Conservation (phyloP, 2,113 vertebrate species). For the Oreochromis tanganicae region DNA sequence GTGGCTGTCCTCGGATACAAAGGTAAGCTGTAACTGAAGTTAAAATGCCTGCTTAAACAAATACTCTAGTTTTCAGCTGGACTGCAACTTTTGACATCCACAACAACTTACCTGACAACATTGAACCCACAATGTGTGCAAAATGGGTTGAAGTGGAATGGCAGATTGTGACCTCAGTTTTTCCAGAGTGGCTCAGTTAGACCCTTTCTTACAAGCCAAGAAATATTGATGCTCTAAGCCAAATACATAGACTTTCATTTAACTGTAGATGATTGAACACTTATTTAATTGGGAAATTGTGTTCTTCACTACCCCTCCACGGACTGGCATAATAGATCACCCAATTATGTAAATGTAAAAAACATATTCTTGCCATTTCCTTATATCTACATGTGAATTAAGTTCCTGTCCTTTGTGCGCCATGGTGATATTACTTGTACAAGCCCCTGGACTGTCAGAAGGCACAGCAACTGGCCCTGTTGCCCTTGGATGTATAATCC, state of each 20-base stretch:
- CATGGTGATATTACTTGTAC: background rate
- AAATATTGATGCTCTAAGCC: background rate
- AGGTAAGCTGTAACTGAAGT: slow-evolving; percentile 72
- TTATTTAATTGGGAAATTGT: background rate
- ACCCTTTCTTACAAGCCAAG: background rate
- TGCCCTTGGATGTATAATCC: background rate
- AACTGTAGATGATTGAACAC: background rate
- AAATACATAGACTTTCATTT: background rate
- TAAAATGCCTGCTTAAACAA: background rate
- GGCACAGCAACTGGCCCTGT: background rate
- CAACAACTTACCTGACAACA: background rate
- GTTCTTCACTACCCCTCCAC: background rate
- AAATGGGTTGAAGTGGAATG: background rate
- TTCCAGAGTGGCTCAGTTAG: background rate
- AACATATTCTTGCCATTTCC: background rate
- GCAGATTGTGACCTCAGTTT: background rate
- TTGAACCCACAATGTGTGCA: background rate
- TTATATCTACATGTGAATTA: background rate
- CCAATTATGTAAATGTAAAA: background rate
- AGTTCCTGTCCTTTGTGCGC: background rate
- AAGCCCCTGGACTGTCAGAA: background rate
- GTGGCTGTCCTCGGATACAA: slow-evolving; percentile 96
- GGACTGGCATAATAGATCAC: background rate
- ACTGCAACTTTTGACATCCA: background rate
- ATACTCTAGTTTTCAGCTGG: background rate